phyloP scores from a whole-genome alignment of 2,113 vertebrate species.

The Pycnonotus jocosus region DNA sequence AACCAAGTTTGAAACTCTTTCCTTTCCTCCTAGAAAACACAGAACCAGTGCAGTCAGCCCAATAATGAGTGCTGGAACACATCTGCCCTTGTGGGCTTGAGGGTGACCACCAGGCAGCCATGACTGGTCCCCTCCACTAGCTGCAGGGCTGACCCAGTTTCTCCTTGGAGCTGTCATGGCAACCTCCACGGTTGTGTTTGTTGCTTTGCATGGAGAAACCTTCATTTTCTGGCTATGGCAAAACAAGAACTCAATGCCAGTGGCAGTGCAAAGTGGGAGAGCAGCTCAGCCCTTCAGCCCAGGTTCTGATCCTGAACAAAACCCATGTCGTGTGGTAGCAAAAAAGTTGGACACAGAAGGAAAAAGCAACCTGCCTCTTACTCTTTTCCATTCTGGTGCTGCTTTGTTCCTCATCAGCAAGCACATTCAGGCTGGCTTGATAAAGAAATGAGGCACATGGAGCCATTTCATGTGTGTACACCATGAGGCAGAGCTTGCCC shows the following conservation, averaged over 20 bases:
- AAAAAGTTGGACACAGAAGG: neutral
- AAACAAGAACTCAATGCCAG: neutral
- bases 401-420: neutral
- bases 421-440: neutral
- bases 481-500: neutral
- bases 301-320: neutral
- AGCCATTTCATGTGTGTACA: neutral
- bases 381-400: neutral
- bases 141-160: neutral
- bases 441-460: neutral
- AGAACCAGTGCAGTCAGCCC: neutral
- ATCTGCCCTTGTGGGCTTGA: neutral
- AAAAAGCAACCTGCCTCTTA: neutral
- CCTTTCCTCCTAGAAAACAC: neutral
- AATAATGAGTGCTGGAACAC: neutral
- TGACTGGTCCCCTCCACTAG: neutral
- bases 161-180: neutral
- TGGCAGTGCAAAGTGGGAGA: neutral
- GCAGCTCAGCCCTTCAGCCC: neutral
- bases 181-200: neutral
- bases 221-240: neutral
- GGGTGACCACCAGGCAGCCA: neutral
- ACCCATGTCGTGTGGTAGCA: accelerated
- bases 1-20: neutral
- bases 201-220: neutral